Evolutionary conservation across 2,888 invertebrate genomes (phyloP), one percentile per base, ranked within the genome.

Genomic region (Catonia carolina): DNA sequence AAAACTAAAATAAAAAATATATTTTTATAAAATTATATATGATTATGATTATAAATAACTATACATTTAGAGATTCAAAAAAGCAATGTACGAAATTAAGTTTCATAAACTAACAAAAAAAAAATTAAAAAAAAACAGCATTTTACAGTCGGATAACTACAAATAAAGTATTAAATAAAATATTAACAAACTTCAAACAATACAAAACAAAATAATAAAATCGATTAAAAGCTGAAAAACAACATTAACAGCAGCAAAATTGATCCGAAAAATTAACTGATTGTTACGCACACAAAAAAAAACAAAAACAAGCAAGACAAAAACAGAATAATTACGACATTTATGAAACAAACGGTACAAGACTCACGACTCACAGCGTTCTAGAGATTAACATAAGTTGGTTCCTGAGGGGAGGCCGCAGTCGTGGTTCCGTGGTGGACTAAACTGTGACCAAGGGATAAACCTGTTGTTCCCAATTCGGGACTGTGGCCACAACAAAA

Each of bases 301-400:
- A 56, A 50, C 62, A 65, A 65, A 58, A 60, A 60, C 52, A 63
- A 67, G 56, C 61, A 61, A 54, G 53, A 54, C 54, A 54, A 66
- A 71, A 72, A 68, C 61, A 61, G 60, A 53, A 59, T 60, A 58
- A 55, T 66, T 63, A 66, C 62, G 59, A 64, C 59, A 60, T 53
- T 59, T 51, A 42, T 42, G 54, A 41, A 56, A 35, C 47, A 57
- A 59, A 56, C 54, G 51, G 53, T 60, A 51, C 56, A 61, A 61
- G 55, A 56, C 54, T 58, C 60, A 58, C 55, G 59, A 67, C 67
- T 67, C 66, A 67, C 67, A 64, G 65, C 65, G 63, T 66, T 63
- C 86, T 88, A 88, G 81, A 91, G 89, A 84, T 91, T 91, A 76
- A 91, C 92, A 80, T 92, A 92, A 69, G 92, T 91, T 67, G 91